Evolutionary conservation across 2,797 vertebrate species (phyloP), one percentile per base, ranked within the genome.

Genomic region (Champsocephalus gunnari): DNA sequence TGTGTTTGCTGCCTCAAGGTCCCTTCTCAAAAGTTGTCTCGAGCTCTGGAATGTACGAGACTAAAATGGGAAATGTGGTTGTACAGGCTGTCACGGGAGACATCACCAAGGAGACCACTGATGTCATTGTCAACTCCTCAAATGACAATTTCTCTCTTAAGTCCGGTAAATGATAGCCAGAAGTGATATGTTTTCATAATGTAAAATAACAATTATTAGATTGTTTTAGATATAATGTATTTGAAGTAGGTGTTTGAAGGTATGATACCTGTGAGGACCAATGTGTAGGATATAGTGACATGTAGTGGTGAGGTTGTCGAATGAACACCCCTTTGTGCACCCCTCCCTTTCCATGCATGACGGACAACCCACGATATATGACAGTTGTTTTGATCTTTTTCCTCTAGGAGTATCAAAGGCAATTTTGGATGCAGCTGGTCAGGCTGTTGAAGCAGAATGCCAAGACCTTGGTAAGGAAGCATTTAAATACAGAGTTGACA

Each of bases 91-190:
- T 91, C 47, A 87, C 70, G 0, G 97, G 96, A 83, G 96, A 98
- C 76, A 98, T 99, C 85, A 96, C 95, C 13, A 92, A 93, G 77
- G 95, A 98, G 86, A 90, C 90, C 17, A 95, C 92, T 24, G 97
- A 99, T 56, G 90, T 96, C 80, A 96, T 99, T 44, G 94, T 99
- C 51, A 99, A 96, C 87, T 93, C 97, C 79, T 83, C 95, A 64
- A 94, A 96, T 83, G 0, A 83, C 0, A 14, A n/a, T 0, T 98
- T 98, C 80, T 76, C 88, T 81, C 88, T 93, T 12, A 94, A 90
- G 80, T 32, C 94, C 94, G 97, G 97, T 98, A 85, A 82, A 65
- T 32, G 3, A 63, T 9, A 34, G 5, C 4, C 4, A 50, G 6
- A 28, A 51, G 1, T 47, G 5, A 7, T 49, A 41, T 57, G 10